Evolutionary conservation across 2,888 invertebrate genomes (phyloP), one percentile per base, ranked within the genome.

Genomic region (Zele albiditarsus): DNA sequence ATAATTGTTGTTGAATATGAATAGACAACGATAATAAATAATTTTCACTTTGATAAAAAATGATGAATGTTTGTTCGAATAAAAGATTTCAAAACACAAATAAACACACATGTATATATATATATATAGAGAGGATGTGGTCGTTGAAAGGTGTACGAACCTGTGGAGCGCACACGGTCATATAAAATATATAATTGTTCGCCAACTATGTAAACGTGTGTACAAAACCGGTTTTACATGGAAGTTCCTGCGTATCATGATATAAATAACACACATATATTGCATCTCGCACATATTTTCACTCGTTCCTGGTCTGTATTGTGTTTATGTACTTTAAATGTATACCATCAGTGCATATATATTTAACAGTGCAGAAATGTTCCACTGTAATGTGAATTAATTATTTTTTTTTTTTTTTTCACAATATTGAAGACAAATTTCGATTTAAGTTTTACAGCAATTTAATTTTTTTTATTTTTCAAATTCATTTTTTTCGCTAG

Each of bases 171-270:
- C 38, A 12, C 10, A 38, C 38, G 12, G 38, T 8, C 38, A 38
- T 38, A 38, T 38, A 38, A 38, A 38, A 38, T 38, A 6, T 38
- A n/a, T 46, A 46, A 46, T 46, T 46, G 46, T n/a, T 4, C 16
- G 14, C 46, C 10, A 16, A 46, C 46, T 16, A 46, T 46, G 6
- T n/a, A 14, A 46, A 46, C n/a, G 46, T 46, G 46, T n/a, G 46
- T 46, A n/a, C n/a, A 46, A 46, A 46, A 46, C 46, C 46, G 46
- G 46, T 46, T 46, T 46, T n/a, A 16, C 46, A 46, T 46, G n/a
- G n/a, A 46, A 46, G 46, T 46, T 46, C 46, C 46, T 46, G 16
- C 16, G 38, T 38, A 16, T 46, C 46, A 46, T n/a, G 46, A 46
- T 46, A 46, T 46, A 46, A 46, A 46, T 46, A 46, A 46, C 46